phyloP scores from a whole-genome alignment of 2,113 vertebrate genomes.

The Malurus alboscapulatus region DNA sequence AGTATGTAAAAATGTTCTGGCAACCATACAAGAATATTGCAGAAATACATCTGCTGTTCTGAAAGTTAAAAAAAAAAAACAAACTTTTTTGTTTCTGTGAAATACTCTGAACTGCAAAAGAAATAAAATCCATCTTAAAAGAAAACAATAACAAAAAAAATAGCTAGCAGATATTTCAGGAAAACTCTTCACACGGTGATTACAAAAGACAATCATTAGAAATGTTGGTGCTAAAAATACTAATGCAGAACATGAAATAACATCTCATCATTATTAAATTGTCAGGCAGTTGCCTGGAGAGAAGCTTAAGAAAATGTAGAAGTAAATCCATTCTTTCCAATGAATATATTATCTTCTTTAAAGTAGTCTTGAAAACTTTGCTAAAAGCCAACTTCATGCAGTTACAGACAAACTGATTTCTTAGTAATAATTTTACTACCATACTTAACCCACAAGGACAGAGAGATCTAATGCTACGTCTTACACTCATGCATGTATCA shows the following conservation, averaged over 20 bases:
- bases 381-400: background rate
- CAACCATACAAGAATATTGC: background rate
- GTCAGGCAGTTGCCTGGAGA: constrained; percentile 20
- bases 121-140: background rate
- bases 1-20: background rate
- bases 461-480: background rate
- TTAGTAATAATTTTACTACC: background rate
- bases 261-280: constrained; percentile 22
- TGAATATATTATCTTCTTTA: background rate
- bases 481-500: background rate
- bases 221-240: constrained; percentile 39
- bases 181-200: background rate
- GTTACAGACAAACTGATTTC: background rate
- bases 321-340: constrained; percentile 12
- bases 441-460: background rate
- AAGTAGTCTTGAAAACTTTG: constrained; percentile 1
- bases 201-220: constrained; percentile 1
- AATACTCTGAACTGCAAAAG: background rate
- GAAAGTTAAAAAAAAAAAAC: background rate
- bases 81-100: background rate
- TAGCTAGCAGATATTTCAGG: background rate
- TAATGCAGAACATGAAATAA: constrained; percentile 18
- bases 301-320: constrained; percentile 27
- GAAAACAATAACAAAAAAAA: background rate
- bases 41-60: background rate